Percentiles rank a stretch among this genome's conserved stretches.
phyloP scores from a whole-genome alignment of 2,113 vertebrate species.

The Acrocephalus arundinaceus region DNA sequence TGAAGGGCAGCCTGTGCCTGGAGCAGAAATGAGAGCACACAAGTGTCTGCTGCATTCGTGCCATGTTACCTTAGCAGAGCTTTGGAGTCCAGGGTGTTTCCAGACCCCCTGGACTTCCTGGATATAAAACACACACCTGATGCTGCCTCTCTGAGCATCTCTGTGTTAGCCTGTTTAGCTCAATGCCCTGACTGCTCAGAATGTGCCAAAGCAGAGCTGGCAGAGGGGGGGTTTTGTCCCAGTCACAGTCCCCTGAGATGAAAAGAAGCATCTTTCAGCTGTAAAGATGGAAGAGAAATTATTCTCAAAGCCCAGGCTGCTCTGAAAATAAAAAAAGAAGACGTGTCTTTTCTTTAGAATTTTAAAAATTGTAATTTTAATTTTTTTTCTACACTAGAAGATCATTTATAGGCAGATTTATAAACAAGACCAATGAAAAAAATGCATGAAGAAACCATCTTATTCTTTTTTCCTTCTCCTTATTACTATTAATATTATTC shows the following conservation, averaged over 20 bases:
- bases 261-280: neutral
- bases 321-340: neutral
- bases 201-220: neutral
- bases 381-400: neutral
- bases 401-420: neutral
- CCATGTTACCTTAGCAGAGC: neutral
- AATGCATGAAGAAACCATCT: neutral
- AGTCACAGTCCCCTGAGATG: neutral
- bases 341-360: neutral
- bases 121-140: neutral
- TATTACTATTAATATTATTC: neutral
- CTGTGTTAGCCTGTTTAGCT: neutral
- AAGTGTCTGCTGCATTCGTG: rapidly evolving
- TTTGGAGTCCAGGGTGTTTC: neutral
- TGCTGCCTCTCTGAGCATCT: neutral
- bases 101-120: neutral
- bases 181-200: neutral
- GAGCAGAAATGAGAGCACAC: neutral
- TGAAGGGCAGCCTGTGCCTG: neutral
- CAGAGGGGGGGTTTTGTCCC: neutral
- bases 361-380: neutral
- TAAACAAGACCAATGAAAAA: neutral
- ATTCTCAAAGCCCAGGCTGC: neutral
- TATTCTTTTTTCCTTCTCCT: neutral
- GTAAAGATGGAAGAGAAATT: neutral